Evolutionary conservation across 2,888 invertebrate genomes (phyloP).

Genomic region (Idaea aversata): DNA sequence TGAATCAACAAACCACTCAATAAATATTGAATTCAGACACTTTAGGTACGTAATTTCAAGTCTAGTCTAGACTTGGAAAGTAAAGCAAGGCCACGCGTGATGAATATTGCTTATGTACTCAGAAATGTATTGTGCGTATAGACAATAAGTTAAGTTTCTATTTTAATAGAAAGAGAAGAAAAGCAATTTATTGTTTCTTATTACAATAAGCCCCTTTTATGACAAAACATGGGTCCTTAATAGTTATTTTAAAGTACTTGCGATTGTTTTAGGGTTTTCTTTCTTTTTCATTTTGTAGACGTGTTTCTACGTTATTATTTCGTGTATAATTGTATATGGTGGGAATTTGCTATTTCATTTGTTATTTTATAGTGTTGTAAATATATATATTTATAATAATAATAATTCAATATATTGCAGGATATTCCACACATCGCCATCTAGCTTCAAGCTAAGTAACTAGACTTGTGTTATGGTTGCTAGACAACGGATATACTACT

Average conservation of each 20-base stretch:
- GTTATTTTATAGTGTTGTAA: not conserved
- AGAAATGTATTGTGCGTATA: not conserved
- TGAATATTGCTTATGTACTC: not conserved
- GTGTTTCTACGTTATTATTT: not conserved
- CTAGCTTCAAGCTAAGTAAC: too few species aligned
- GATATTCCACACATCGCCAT: too few species aligned
- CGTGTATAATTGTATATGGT: too few species aligned
- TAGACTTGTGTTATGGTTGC: too few species aligned
- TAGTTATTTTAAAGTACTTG: not conserved
- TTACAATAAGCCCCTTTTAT: not conserved
- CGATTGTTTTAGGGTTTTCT: not conserved
- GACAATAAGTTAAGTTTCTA: not conserved
- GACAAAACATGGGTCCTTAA: not conserved
- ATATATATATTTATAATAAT: not conserved
- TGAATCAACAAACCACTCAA: too few species aligned
- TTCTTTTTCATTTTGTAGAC: not conserved
- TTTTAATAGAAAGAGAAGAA: not conserved
- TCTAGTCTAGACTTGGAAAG: not conserved
- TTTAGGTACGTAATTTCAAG: not conserved
- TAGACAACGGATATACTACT: too few species aligned
- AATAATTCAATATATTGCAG: too few species aligned
- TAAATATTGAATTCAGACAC: constrained; percentile 15
- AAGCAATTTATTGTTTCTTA: not conserved
- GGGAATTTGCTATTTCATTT: not conserved
- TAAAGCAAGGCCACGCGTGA: not conserved